These are phyloP conservation scores for Drosophila albomicans DNA, from an alignment of 1,140 invertebrate genomes.

Conservation along the genomic window DNA sequence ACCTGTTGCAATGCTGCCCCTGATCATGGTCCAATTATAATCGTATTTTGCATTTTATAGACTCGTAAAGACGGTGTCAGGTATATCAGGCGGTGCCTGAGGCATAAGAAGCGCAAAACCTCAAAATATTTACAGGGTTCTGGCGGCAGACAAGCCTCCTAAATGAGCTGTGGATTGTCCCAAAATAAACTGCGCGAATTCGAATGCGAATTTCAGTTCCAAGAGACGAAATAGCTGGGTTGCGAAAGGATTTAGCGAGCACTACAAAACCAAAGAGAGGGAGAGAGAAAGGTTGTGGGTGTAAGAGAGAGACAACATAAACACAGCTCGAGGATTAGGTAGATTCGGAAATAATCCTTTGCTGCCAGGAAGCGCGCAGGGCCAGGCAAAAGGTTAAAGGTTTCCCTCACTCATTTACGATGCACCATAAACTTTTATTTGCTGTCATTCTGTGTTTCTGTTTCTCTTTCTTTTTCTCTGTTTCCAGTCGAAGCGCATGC, in stretches of 20 bases:
- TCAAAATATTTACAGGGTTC: constrained; percentile 76
- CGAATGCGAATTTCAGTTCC: constrained; percentile 64
- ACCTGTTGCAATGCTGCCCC: constrained; percentile 54
- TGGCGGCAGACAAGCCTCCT: constrained; percentile 17
- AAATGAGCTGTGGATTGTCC: constrained; percentile 52
- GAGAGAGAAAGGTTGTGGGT: constrained; percentile 9
- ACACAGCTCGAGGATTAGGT: constrained; percentile 60
- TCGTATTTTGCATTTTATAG: constrained; percentile 8
- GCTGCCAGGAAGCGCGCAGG: constrained; percentile 77
- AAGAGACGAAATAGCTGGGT: constrained; percentile 38
- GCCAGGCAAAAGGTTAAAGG: neutral
- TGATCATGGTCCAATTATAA: constrained; percentile 64
- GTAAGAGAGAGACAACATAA: constrained; percentile 25
- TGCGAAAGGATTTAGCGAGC: constrained; percentile 61
- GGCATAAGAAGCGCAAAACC: constrained; percentile 80
- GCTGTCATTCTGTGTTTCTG: constrained; percentile 65
- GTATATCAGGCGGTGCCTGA: constrained; percentile 57
- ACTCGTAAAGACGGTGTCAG: neutral
- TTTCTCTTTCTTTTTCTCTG: neutral
- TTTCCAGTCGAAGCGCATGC: constrained; percentile 46
- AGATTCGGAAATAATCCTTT: constrained; percentile 80
- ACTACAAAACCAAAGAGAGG: neutral
- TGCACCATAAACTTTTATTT: constrained; percentile 77
- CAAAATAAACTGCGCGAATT: constrained; percentile 33
- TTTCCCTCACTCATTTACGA: constrained; percentile 65